Evolutionary conservation across 2,113 vertebrate species (phyloP).

Genomic region (Calyptommatus sinebrachiatus): DNA sequence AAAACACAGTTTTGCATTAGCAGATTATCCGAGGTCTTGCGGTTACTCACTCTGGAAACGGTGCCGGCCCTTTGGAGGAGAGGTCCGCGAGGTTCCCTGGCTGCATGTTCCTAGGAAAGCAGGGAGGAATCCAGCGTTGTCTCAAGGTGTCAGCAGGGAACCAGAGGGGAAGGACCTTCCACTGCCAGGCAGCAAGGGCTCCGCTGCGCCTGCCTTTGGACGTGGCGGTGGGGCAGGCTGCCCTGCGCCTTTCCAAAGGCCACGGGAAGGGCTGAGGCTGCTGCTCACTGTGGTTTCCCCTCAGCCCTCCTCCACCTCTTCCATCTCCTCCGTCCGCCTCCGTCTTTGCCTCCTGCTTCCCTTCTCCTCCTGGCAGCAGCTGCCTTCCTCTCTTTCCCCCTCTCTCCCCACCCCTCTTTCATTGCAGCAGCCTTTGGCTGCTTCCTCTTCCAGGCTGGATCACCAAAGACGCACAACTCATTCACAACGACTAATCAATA

Average conservation of each 20-base stretch:
- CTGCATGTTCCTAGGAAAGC: constrained; percentile 66
- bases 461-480: constrained; percentile 81
- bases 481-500: constrained; percentile 88
- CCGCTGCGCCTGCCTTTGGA: constrained; percentile 48
- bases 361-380: constrained; percentile 63
- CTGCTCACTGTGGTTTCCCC: constrained; percentile 44
- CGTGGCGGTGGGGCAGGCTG: constrained; percentile 20
- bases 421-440: constrained; percentile 76
- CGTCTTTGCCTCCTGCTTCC: constrained; percentile 60
- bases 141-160: constrained; percentile 63
- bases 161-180: constrained; percentile 72
- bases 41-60: constrained; percentile 80
- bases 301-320: constrained; percentile 61
- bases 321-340: constrained; percentile 47
- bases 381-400: constrained; percentile 47
- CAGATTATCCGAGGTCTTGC: constrained; percentile 75
- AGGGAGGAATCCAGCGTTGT: constrained; percentile 67
- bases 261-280: constrained; percentile 55
- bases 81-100: constrained; percentile 67
- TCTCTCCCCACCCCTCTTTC: not conserved
- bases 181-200: constrained; percentile 59
- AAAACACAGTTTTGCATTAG: constrained; percentile 79
- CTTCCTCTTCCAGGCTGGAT: constrained; percentile 79
- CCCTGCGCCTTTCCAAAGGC: constrained; percentile 57
- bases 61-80: constrained; percentile 74